Evolutionary conservation across 2,888 invertebrate genomes (phyloP), one percentile per base, ranked within the genome.

Genomic region (Theodoxus fluviatilis): DNA sequence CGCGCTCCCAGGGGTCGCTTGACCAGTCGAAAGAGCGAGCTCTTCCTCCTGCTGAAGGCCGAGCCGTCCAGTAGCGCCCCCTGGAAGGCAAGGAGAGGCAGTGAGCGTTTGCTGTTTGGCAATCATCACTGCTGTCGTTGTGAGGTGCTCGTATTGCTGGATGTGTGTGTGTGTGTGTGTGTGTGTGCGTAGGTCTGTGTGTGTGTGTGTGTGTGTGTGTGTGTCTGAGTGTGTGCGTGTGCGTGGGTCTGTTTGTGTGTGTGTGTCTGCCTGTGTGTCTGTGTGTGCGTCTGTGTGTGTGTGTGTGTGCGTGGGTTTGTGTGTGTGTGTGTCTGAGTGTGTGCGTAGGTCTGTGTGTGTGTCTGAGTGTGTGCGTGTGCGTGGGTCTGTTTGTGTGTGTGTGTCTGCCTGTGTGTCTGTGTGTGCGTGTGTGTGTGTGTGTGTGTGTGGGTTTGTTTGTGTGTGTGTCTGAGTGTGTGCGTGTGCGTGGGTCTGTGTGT

Each of bases 351-450:
- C 31, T 57, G 57, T 2, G 57, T 57, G 57, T 57, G 57, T 57
- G 59, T 33, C 35, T 33, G 59, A n/a, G 59, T 59, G 59, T 59
- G 35, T 59, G 57, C 33, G 57, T 57, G 57, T 28, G 25, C 9
- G 28, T 22, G 28, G 9, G 57, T 28, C 31, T 35, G 59, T 12
- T 33, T 59, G 59, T 59, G 33, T 33, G 35, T 59, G 59, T 33
- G 59, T 33, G 59, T 12, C 15, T 59, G 18, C 33, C 15, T 12
- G 35, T 59, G 35, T n/a, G 6, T 59, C 2, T 59, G 59, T 12
- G 3, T 33, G 2, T 59, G n/a, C 25, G 37, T 6, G n/a, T 3
- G 12, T 7, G 43, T 43, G 43, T 43, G 43, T 43, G 43, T 43
- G 43, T 43, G 43, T 43, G 43, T 43, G 43, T 43, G 43, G 9